Conservation (phyloP, 2,888 invertebrate species). For the Aleiodes leptofemur region DNA sequence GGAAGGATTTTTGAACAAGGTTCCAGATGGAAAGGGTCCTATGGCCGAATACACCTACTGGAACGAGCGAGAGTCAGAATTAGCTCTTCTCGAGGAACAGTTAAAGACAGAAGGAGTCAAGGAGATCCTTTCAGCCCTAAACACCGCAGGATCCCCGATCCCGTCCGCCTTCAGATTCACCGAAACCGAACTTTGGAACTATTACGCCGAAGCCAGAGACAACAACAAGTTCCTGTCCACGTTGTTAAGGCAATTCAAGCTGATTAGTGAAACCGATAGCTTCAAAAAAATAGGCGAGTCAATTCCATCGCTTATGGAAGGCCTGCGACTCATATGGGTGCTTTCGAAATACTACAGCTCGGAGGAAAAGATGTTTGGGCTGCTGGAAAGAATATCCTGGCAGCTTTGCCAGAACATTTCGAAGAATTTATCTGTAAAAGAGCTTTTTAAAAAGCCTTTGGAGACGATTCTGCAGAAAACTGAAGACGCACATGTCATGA, state of each 20-base stretch:
- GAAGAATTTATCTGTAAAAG: slow-evolving; percentile 82
- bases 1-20: slow-evolving; percentile 68
- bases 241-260: slow-evolving; percentile 84
- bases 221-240: slow-evolving; percentile 88
- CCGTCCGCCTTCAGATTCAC: slow-evolving; percentile 80
- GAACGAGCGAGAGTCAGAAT: slow-evolving; percentile 86
- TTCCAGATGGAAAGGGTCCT: slow-evolving; percentile 84
- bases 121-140: slow-evolving; percentile 79
- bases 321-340: slow-evolving; percentile 93
- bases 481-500: slow-evolving; percentile 81
- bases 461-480: slow-evolving; percentile 78
- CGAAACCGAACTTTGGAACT: slow-evolving; percentile 80
- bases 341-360: slow-evolving; percentile 89
- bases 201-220: slow-evolving; percentile 85
- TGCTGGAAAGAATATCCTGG: slow-evolving; percentile 90
- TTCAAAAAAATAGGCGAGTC: slow-evolving; percentile 84
- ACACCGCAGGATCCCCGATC: slow-evolving; percentile 77
- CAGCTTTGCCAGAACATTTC: slow-evolving; percentile 87
- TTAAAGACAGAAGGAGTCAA: slow-evolving; percentile 84
- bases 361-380: slow-evolving; percentile 90
- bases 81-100: slow-evolving; percentile 88
- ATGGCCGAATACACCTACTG: slow-evolving; percentile 91
- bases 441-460: slow-evolving; percentile 82
- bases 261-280: slow-evolving; percentile 83
- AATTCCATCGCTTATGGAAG: slow-evolving; percentile 88